Percentiles rank a stretch among this genome's conserved stretches.
These are phyloP conservation scores for Larimichthys polyactis DNA, from an alignment of 2,113 vertebrate genomes.

Conservation along the genomic window DNA sequence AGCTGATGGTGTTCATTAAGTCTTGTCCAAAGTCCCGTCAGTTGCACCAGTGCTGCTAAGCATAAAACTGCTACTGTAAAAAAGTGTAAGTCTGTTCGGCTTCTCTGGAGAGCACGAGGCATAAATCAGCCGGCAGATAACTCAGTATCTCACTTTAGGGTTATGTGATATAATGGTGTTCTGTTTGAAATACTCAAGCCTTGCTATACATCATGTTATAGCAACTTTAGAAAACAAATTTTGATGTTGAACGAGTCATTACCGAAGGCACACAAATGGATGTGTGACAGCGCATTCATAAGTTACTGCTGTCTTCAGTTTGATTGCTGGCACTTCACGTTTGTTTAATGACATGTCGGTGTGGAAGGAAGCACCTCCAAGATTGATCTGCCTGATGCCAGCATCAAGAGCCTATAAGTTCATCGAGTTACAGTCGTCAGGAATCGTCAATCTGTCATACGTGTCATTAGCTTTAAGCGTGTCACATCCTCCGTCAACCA, in stretches of 20 bases:
- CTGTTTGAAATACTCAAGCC: not conserved
- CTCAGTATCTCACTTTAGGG: not conserved
- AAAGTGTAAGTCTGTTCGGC: not conserved
- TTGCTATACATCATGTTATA: not conserved
- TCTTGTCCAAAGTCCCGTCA: not conserved
- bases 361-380: slow-evolving; percentile 1
- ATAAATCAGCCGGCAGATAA: not conserved
- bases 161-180: not conserved
- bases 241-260: not conserved
- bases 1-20: not conserved
- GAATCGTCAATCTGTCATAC: slow-evolving; percentile 31
- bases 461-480: slow-evolving; percentile 21
- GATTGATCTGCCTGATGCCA: slow-evolving; percentile 33
- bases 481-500: slow-evolving; percentile 30
- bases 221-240: not conserved
- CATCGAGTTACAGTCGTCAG: slow-evolving; percentile 4
- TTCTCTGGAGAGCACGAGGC: not conserved
- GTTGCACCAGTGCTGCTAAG: not conserved
- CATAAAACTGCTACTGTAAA: not conserved
- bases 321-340: slow-evolving; percentile 28
- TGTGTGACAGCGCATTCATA: not conserved
- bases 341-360: slow-evolving; percentile 48
- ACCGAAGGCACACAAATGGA: not conserved
- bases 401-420: slow-evolving; percentile 21
- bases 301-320: slow-evolving; percentile 12